Conservation (phyloP, 2,113 vertebrate genomes). For the Salvelinus sp. region DNA sequence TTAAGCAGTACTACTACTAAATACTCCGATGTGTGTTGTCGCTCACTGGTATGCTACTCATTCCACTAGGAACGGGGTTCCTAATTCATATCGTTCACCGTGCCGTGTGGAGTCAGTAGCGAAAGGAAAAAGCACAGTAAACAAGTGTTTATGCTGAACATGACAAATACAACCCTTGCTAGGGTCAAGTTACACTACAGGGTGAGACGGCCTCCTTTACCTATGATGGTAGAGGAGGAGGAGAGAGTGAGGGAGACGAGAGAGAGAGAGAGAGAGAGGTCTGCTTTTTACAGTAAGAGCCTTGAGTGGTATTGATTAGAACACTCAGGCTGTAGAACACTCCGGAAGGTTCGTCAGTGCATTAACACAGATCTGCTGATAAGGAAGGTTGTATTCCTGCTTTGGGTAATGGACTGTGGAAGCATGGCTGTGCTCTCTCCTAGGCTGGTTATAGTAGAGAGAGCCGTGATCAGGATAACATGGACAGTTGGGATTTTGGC, state of each 20-base stretch:
- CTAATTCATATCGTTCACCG: constrained; percentile 2
- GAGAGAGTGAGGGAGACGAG: too few species aligned
- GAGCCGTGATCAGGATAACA: neutral
- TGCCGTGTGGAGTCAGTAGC: neutral
- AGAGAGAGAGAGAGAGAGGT: neutral
- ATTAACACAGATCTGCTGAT: constrained; percentile 37
- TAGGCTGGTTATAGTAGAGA: neutral
- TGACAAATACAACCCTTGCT: neutral
- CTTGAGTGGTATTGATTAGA: constrained; percentile 72
- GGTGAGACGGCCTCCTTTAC: neutral
- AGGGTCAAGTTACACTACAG: neutral
- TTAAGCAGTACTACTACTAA: too few species aligned
- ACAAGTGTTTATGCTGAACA: neutral
- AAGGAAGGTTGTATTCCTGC: neutral
- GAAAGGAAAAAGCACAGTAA: constrained; percentile 33
- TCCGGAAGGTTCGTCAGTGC: constrained; percentile 14
- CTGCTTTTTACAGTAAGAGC: constrained; percentile 33
- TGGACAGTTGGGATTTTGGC: neutral
- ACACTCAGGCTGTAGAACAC: constrained; percentile 18
- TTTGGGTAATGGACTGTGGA: neutral
- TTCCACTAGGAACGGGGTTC: neutral
- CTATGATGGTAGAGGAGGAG: neutral
- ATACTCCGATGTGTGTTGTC: neutral
- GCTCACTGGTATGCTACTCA: neutral
- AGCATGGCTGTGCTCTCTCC: neutral